Base-by-base conservation (phyloP, 2,888 invertebrate genomes). In the Drosophila eohydei region DNA sequence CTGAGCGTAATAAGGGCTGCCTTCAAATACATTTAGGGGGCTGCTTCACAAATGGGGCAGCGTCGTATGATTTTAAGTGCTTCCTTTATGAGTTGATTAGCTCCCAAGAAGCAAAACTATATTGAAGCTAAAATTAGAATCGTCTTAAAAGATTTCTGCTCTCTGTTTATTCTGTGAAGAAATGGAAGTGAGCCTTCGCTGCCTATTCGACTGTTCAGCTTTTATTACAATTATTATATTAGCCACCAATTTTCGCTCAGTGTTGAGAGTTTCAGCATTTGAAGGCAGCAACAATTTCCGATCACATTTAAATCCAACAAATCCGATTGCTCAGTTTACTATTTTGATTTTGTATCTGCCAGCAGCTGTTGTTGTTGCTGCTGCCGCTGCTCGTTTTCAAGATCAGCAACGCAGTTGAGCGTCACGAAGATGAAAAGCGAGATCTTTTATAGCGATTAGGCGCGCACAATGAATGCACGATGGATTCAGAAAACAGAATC, bases 391-490 rank as follows among this genome's bases (percentile, higher is more conserved):
- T 78, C 41, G 68, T 54, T 89, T 89, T 89, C 87, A 87, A 89
- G 90, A 87, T 88, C 87, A 87, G 85, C 85, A 89, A 82, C 83
- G 79, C 80, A 87, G 75, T 74, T 81, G 74, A 78, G 74, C 89
- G 89, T 90, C 88, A 88, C 88, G 88, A 88, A 74, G 78, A 88
- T 88, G 88, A 86, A 85, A 87, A 87, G 87, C 87, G 83, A 83
- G 90, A 88, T 88, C 80, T 84, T 79, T 74, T 78, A 72, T 81
- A 62, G 69, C 78, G 88, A 88, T 88, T 90, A 84, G 73, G 55
- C 62, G 64, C 76, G 81, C 83, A 89, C 88, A 88, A 90, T 85
- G 81, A 89, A 79, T 89, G 84, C 89, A 85, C 84, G 84, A 84
- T 87, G 84, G 77, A 83, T 77, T 86, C 63, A 51, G 78, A 72